phyloP scores from a whole-genome alignment of 2,888 invertebrate genomes.

The Cartodere bifasciata region DNA sequence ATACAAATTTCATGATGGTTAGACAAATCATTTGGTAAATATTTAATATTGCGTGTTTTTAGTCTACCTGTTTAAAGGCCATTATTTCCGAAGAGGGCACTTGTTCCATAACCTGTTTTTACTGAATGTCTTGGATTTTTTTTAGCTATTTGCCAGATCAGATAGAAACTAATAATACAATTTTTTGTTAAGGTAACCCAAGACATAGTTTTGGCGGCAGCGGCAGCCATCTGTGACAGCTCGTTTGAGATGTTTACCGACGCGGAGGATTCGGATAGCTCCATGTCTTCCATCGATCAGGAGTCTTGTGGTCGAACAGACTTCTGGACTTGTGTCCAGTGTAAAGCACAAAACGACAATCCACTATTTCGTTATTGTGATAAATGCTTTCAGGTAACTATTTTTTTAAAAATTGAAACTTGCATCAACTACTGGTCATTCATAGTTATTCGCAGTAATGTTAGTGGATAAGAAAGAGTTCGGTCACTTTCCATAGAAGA shows the following conservation, averaged over 20 bases:
- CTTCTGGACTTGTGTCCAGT: conserved; percentile 53
- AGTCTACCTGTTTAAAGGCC: too few relatives aligned
- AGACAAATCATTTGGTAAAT: too few relatives aligned
- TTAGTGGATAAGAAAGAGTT: too few relatives aligned
- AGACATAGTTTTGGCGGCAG: conserved; percentile 24
- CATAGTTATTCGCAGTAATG: too few relatives aligned
- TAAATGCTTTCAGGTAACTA: conserved; percentile 51
- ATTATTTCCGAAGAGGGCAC: too few relatives aligned
- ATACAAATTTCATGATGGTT: too few relatives aligned
- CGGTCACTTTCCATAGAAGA: too few relatives aligned
- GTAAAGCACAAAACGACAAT: conserved; percentile 46
- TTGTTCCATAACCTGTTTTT: too few relatives aligned
- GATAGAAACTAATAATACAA: too few relatives aligned
- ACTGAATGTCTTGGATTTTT: too few relatives aligned
- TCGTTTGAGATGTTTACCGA: conserved; percentile 31
- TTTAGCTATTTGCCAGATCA: too few relatives aligned
- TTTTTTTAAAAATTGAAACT: conserved; percentile 7
- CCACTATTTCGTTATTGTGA: conserved; percentile 55
- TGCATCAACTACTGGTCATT: not conserved
- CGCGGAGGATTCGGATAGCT: conserved; percentile 29
- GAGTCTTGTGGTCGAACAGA: conserved; percentile 30
- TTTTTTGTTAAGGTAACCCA: conserved; percentile 11
- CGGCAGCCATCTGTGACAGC: conserved; percentile 27
- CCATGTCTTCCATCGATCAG: conserved; percentile 23
- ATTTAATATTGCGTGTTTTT: too few relatives aligned